These are phyloP conservation scores for Zalophus californianus DNA, from an alignment of 2,797 vertebrate species.

Conservation along the genomic window DNA sequence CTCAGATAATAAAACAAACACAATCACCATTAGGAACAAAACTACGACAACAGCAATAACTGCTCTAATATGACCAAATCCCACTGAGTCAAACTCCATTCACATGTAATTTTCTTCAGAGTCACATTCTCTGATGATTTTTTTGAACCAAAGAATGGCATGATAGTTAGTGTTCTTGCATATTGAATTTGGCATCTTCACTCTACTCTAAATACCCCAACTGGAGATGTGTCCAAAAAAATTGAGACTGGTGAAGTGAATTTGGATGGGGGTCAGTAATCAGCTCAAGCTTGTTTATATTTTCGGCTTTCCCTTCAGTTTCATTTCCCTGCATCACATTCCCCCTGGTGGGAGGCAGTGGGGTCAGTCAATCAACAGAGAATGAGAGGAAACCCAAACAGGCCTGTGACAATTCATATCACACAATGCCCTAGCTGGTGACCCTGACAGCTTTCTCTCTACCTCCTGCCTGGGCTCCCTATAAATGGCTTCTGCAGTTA, in stretches of 20 bases:
- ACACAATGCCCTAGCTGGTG: background rate
- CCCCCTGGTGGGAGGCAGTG: background rate
- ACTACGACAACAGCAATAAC: background rate
- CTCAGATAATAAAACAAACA: conserved; percentile 16
- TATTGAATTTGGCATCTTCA: background rate
- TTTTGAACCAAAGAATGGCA: background rate
- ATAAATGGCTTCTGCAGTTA: background rate
- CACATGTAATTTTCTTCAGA: background rate
- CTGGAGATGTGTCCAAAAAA: background rate
- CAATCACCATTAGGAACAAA: background rate
- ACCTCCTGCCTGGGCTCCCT: background rate
- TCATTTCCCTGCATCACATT: background rate
- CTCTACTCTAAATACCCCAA: background rate
- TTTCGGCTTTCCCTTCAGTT: background rate
- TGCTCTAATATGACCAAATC: background rate
- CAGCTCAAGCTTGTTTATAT: background rate
- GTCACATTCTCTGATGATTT: background rate
- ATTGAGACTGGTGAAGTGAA: background rate
- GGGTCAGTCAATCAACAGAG: background rate
- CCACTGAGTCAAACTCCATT: conserved; percentile 76
- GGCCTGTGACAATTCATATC: no score
- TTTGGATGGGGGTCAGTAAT: background rate
- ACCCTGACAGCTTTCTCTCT: background rate
- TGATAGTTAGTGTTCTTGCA: background rate
- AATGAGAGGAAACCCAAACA: background rate